Conservation (phyloP, 1,140 invertebrate species). For the Lutraria rhynchaena region DNA sequence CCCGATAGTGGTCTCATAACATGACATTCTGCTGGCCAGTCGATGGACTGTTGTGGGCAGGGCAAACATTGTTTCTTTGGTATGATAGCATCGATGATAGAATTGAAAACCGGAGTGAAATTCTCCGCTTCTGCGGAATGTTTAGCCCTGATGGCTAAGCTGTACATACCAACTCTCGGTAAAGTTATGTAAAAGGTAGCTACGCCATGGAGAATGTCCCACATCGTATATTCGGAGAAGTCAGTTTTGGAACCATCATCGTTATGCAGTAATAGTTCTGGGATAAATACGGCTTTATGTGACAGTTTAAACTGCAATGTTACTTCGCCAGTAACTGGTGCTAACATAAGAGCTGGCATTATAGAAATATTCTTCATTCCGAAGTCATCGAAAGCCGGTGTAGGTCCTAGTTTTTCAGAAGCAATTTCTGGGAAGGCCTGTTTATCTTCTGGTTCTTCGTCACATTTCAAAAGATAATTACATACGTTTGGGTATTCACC, state of each 20-base stretch:
- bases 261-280: constrained; percentile 52
- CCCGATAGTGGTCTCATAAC: constrained; percentile 50
- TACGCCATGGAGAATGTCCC: constrained; percentile 49
- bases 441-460: constrained; percentile 68
- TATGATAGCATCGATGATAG: constrained; percentile 57
- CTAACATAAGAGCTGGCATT: constrained; percentile 56
- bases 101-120: constrained; percentile 51
- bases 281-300: constrained; percentile 46
- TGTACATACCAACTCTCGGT: constrained; percentile 53
- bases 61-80: constrained; percentile 60
- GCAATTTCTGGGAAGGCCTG: constrained; percentile 65
- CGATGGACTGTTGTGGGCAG: constrained; percentile 59
- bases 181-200: constrained; percentile 56
- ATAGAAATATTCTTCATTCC: constrained; percentile 64
- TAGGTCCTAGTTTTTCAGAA: constrained; percentile 62
- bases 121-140: constrained; percentile 41
- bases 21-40: constrained; percentile 57
- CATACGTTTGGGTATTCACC: constrained; percentile 67
- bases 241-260: constrained; percentile 46
- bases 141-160: constrained; percentile 54
- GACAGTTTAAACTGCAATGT: constrained; percentile 63
- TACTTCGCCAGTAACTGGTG: constrained; percentile 65
- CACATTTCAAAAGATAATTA: constrained; percentile 67
- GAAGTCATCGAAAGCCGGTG: constrained; percentile 56
- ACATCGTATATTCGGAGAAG: constrained; percentile 60